Evolutionary conservation across 2,113 vertebrate species (phyloP).

Genomic region (Paedocypris sp.): DNA sequence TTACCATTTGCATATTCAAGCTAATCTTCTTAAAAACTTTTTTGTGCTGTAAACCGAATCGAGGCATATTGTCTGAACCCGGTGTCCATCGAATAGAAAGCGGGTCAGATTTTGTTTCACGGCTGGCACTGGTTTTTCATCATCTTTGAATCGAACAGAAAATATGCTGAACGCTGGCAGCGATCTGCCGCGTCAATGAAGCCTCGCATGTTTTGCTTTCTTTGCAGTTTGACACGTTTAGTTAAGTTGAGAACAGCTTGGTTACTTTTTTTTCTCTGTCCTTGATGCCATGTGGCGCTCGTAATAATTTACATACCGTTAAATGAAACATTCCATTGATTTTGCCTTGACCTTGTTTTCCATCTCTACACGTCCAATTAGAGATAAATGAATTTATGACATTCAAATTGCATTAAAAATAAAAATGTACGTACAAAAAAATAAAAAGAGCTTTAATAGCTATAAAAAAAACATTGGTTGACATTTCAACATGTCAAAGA

Average conservation of each 20-base stretch:
- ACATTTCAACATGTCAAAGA: no score
- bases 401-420: no score
- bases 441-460: no score
- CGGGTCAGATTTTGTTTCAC: conserved; percentile 12
- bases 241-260: background rate
- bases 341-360: no score
- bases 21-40: conserved; percentile 4
- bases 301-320: conserved; percentile 4
- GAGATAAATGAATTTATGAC: no score
- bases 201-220: conserved; percentile 25
- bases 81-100: conserved; percentile 17
- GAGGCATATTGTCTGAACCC: conserved; percentile 5
- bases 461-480: no score
- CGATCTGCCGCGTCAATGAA: conserved; percentile 29
- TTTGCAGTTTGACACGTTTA: conserved; percentile 17
- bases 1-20: conserved; percentile 8
- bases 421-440: no score
- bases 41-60: conserved; percentile 9
- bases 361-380: no score
- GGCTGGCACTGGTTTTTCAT: conserved; percentile 37
- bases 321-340: no score
- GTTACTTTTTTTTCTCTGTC: background rate
- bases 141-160: conserved; percentile 11
- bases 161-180: conserved; percentile 30
- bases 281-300: background rate